A percentile compares a stretch with the other conserved stretches of the same genome.
Conservation (phyloP, 2,888 invertebrate genomes). For the Blastobasis lacticolella region DNA sequence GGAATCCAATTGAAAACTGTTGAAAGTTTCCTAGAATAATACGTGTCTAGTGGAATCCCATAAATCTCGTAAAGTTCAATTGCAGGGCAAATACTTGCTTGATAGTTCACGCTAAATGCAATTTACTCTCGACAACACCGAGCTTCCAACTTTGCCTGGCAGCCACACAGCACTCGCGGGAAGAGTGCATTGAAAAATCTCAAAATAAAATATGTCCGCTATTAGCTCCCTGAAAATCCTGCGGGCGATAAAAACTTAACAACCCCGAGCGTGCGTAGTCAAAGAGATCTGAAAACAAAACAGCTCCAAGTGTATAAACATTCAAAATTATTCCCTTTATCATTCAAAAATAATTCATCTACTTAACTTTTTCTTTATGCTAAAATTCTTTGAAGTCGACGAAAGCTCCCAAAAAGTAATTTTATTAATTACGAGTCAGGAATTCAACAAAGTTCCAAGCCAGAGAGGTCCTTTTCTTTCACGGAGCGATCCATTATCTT, state of each 20-base stretch:
- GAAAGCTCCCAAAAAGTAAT: slow-evolving; percentile 74
- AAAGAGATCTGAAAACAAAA: slow-evolving; percentile 29
- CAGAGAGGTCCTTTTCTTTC: slow-evolving; percentile 68
- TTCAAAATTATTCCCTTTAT: slow-evolving; percentile 66
- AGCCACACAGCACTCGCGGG: no score
- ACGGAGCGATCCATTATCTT: slow-evolving; percentile 70
- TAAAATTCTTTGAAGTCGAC: slow-evolving; percentile 72
- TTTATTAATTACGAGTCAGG: slow-evolving; percentile 75
- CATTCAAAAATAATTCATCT: slow-evolving; percentile 72
- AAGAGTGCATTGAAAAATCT: no score
- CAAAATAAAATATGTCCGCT: background rate
- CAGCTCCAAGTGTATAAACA: slow-evolving; percentile 56
- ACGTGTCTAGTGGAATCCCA: slow-evolving; percentile 34
- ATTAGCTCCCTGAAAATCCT: background rate
- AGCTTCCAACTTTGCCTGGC: no score
- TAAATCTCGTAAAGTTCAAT: slow-evolving; percentile 47
- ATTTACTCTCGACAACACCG: slow-evolving; percentile 21
- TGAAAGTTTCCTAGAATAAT: slow-evolving; percentile 13
- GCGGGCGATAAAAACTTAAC: no score
- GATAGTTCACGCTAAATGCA: slow-evolving; percentile 39
- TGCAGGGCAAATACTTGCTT: slow-evolving; percentile 44
- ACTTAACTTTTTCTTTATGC: slow-evolving; percentile 73
- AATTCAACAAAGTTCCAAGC: slow-evolving; percentile 71
- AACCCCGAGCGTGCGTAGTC: no score
- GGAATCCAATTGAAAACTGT: no score